Base-by-base conservation (phyloP, 2,113 vertebrate genomes). In the Dermatemys mawii region DNA sequence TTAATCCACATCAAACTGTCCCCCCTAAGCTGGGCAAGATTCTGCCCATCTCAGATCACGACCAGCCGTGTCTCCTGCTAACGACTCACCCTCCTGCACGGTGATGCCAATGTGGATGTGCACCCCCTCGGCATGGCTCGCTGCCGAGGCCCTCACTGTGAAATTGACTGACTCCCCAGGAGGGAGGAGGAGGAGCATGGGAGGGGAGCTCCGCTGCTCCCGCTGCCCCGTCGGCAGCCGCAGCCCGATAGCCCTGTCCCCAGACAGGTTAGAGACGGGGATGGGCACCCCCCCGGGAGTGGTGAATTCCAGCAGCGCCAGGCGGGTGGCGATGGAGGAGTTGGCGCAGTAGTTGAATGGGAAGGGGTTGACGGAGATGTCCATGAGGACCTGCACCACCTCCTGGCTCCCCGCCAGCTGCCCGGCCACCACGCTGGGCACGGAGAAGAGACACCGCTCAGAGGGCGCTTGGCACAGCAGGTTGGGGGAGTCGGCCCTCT, bases 291-390 rank as follows among this genome's bases (percentile, higher is more conserved):
- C 98, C 53, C 97, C 94, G 13, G 97, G 96, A 3, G 98, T 98
- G 90, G 82, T 95, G 85, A 98, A 96, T 96, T 99, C 98, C 98
- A 99, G 98, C 75, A 97, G 97, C 19, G 97, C 97, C 76, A 99
- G 89, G 19, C 41, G 57, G 35, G 98, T 98, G 17, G 98, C 98
- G 82, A 99, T 98, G 1, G 98, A 21, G 50, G 75, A 24, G 35
- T 91, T 86, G 54, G 84, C 48, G 95, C 41, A 97, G 97, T 86
- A 76, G 48, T 96, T 76, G 6, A 97, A 96, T 5, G 81, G 81
- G 51, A 98, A 94, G 8, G 96, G 85, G 81, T 94, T 97, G 75
- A 90, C 80, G 44, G 85, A 81, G 13, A 93, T 78, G 22, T 98
- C 97, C 27, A 98, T 90, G 44, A 98, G 41, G 5, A 99, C 90